Conservation (phyloP, 2,888 invertebrate species). For the Criorhina ranunculi region DNA sequence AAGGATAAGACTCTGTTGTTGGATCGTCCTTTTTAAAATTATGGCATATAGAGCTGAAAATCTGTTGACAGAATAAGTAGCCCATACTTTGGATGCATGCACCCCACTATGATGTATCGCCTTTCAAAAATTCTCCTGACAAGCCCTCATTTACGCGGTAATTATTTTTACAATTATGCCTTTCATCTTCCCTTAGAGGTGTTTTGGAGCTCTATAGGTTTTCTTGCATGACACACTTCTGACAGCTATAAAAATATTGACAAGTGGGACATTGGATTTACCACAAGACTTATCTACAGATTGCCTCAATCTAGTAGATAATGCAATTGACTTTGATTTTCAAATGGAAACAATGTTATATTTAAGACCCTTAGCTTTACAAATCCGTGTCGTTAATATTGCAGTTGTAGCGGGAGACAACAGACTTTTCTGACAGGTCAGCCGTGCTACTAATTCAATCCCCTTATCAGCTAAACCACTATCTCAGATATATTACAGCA, state of each 20-base stretch:
- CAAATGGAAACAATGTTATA: background rate
- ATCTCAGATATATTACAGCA: conserved; percentile 13
- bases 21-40: too few relatives aligned
- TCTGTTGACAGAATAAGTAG: too few relatives aligned
- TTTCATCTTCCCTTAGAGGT: background rate
- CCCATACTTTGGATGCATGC: too few relatives aligned
- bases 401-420: too few relatives aligned
- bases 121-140: too few relatives aligned
- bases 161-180: too few relatives aligned
- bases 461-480: background rate
- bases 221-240: conserved; percentile 1
- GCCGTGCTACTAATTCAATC: background rate
- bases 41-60: too few relatives aligned
- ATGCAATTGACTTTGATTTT: background rate
- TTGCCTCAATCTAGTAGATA: conserved; percentile 13
- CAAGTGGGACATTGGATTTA: conserved; percentile 7
- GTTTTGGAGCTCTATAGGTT: background rate
- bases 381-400: background rate
- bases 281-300: conserved; percentile 13
- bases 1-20: too few relatives aligned
- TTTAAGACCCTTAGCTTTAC: background rate
- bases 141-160: too few relatives aligned
- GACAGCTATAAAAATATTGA: background rate
- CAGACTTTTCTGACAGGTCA: background rate
- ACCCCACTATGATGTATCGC: too few relatives aligned